Base-by-base conservation (phyloP, 2,888 invertebrate genomes). In the Tholera decimalis region DNA sequence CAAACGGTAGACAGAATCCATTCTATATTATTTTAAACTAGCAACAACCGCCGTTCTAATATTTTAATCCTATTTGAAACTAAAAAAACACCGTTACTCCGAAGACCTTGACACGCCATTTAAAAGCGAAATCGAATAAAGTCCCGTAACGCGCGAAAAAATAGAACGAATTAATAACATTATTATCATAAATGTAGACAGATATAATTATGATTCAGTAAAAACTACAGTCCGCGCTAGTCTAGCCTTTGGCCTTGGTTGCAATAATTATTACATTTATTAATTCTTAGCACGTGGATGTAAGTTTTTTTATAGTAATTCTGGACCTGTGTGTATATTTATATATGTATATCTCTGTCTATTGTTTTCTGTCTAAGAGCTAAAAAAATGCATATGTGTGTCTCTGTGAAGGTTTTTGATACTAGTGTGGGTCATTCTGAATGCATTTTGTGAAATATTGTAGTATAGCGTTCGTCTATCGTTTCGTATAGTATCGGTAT, bases 191-290 rank as follows among this genome's bases (percentile, higher is more conserved):
- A n/a, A 2, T 51, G 39, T 35, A 54, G 33, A 66, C 46, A 50
- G 60, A 35, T 66, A 62, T 76, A 49, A 70, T 70, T 70, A 68
- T 50, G 20, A 33, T 18, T 46, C 33, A 57, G 41, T 44, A 69
- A 80, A 79, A 80, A 79, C 64, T 67, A 63, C 15, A 70, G 22
- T 22, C 20, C 49, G n/a, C 39, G 69, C 66, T 15, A 64, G 68
- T 66, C 67, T 75, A 68, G 77, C 70, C 71, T 64, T 18, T 50
- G 57, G 63, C 73, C 77, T 74, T 73, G 77, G 55, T 59, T 55
- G 35, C 30, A 66, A 57, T 60, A 75, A 71, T 74, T 74, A 71
- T 60, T 49, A 59, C 24, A 71, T 62, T 24, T 53, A 57, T 77
- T 33, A 56, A 60, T 67, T 50, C 51, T 33, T 55, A 54, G 33